Conservation (phyloP, 2,888 invertebrate species). For the Leptogaster cylindrica region DNA sequence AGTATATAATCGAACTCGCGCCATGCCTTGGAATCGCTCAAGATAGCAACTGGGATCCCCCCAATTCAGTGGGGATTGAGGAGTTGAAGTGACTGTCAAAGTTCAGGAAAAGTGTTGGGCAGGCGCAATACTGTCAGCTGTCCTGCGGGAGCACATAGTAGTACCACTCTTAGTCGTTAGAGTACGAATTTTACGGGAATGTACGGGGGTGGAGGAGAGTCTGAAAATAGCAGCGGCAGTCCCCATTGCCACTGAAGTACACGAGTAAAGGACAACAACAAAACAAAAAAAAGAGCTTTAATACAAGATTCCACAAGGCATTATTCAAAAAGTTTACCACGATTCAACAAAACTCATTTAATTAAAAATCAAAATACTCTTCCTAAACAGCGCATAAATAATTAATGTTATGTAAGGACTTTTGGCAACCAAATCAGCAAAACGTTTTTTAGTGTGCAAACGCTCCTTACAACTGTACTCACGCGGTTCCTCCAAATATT, state of each 20-base stretch:
- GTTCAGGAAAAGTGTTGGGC: constrained; percentile 5
- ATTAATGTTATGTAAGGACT: constrained; percentile 26
- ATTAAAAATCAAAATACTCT: constrained; percentile 8
- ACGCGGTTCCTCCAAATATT: constrained; percentile 20
- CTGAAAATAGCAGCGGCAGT: constrained; percentile 12
- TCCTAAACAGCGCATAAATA: constrained; percentile 8
- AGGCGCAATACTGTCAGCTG: constrained; percentile 13
- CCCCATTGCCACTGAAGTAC: constrained; percentile 15
- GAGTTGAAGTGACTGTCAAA: constrained; percentile 25
- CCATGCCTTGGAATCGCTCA: not conserved
- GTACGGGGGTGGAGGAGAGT: not conserved
- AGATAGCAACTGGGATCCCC: not conserved
- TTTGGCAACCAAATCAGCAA: not conserved
- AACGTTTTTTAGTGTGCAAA: constrained; percentile 16
- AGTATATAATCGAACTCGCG: not conserved
- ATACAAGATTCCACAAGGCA: constrained; percentile 24
- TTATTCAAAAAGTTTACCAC: constrained; percentile 31
- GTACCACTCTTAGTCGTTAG: constrained; percentile 10
- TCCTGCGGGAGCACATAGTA: constrained; percentile 28
- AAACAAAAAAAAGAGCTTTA: constrained; percentile 9
- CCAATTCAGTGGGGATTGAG: not conserved
- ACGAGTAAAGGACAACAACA: not conserved
- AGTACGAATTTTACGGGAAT: constrained; percentile 1
- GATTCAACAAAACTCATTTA: constrained; percentile 33
- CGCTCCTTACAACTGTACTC: constrained; percentile 13